These are phyloP conservation scores for Ectobius pallidus DNA, from an alignment of 2,888 invertebrate species.

Conservation along the genomic window DNA sequence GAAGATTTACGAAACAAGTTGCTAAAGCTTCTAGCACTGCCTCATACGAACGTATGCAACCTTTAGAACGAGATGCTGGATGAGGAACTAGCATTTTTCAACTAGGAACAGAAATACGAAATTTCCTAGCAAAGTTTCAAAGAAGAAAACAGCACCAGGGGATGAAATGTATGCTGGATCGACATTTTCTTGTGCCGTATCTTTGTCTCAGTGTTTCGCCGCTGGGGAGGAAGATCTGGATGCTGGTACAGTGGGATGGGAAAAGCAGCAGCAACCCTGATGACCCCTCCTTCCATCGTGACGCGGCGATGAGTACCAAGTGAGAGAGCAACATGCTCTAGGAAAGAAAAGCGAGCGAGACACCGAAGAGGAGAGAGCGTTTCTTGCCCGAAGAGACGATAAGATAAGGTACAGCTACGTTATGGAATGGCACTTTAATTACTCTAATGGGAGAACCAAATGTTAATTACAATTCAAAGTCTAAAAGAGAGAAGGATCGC, in stretches of 20 bases:
- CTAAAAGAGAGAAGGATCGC: conserved; percentile 59
- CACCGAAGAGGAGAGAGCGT: conserved; percentile 2
- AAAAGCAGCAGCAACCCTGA: conserved; percentile 10
- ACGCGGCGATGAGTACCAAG: conserved; percentile 27
- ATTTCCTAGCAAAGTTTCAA: conserved; percentile 7
- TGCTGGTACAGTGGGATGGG: conserved; percentile 5
- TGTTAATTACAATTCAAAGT: conserved; percentile 77
- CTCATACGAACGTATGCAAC: too few species aligned
- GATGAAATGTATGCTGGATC: conserved; percentile 11
- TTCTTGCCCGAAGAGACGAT: conserved; percentile 31
- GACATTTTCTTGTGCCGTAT: conserved; percentile 26
- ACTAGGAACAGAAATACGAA: not conserved
- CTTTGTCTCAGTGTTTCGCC: conserved; percentile 23
- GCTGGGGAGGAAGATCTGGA: not conserved
- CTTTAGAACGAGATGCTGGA: too few species aligned
- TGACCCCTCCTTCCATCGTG: conserved; percentile 18
- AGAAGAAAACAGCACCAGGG: not conserved
- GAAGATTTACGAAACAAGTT: too few species aligned
- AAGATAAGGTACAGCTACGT: conserved; percentile 60
- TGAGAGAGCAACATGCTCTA: conserved; percentile 18
- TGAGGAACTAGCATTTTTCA: too few species aligned
- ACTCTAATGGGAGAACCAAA: conserved; percentile 77
- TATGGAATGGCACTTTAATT: conserved; percentile 75
- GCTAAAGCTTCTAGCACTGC: too few species aligned
- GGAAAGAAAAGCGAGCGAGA: conserved; percentile 9